Percentiles rank a stretch among this genome's conserved stretches.
phyloP scores from a whole-genome alignment of 2,797 vertebrate species.

The Scarus forsteni region DNA sequence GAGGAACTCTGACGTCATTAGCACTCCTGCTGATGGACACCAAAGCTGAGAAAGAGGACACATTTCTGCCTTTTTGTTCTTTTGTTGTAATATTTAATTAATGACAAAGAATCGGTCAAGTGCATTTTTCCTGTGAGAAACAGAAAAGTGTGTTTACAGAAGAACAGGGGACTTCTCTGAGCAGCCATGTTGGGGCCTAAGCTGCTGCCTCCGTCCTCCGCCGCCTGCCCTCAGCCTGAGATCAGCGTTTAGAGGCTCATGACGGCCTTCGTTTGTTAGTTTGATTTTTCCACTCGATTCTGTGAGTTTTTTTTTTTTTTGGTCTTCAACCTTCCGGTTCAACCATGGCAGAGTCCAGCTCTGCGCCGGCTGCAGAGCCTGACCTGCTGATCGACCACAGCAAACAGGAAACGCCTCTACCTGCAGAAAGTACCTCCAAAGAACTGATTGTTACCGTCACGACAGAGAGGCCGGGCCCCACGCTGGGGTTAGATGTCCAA shows the following conservation, averaged over 20 bases:
- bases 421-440: slow-evolving; percentile 28
- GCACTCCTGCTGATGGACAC: not conserved
- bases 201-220: not conserved
- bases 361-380: slow-evolving; percentile 21
- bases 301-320: not conserved
- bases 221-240: not conserved
- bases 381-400: slow-evolving; percentile 12
- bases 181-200: slow-evolving; percentile 34
- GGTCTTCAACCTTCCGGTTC: not conserved
- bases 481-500: not conserved
- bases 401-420: slow-evolving; percentile 13
- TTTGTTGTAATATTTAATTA: not conserved
- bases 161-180: not conserved
- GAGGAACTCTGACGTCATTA: not conserved
- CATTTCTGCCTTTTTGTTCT: slow-evolving; percentile 2
- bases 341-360: slow-evolving; percentile 71
- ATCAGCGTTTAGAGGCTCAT: not conserved
- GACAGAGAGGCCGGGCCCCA: not conserved
- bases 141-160: not conserved
- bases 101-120: not conserved
- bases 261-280: not conserved
- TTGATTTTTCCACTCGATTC: not conserved
- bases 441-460: slow-evolving; percentile 4
- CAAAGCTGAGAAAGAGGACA: not conserved
- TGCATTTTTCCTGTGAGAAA: slow-evolving; percentile 7